A percentile compares a stretch with the other conserved stretches of the same genome.
These are phyloP conservation scores for Acrocephalus kingi DNA, from an alignment of 2,113 vertebrate genomes.

Conservation along the genomic window DNA sequence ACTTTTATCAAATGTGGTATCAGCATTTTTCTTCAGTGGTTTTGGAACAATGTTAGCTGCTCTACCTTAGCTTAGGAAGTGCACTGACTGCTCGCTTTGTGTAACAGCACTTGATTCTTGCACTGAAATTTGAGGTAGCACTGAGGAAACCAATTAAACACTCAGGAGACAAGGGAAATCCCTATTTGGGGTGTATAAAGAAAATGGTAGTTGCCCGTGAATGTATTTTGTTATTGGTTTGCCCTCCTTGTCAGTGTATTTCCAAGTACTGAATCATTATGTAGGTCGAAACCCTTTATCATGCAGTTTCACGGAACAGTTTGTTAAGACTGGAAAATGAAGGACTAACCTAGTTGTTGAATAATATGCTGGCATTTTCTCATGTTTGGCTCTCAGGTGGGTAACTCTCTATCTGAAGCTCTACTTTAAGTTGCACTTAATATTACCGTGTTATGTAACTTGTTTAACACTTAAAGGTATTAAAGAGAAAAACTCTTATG, in stretches of 20 bases:
- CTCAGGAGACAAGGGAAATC: neutral
- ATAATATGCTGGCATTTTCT: neutral
- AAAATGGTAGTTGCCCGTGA: neutral
- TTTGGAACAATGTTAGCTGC: neutral
- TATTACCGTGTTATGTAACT: neutral
- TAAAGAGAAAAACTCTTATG: neutral
- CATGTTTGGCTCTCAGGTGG: neutral
- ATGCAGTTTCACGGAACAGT: neutral
- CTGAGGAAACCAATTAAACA: neutral
- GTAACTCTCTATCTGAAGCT: neutral
- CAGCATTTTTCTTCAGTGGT: neutral
- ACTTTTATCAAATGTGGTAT: slow-evolving; percentile 33
- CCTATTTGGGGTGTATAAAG: neutral
- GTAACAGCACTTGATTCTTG: neutral
- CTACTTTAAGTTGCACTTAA: neutral
- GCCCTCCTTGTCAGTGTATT: neutral
- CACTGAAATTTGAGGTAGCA: neutral
- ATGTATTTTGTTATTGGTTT: neutral
- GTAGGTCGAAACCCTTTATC: neutral
- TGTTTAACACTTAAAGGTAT: neutral
- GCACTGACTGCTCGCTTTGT: neutral
- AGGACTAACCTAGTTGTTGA: neutral
- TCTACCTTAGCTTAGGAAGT: neutral
- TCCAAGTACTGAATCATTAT: neutral
- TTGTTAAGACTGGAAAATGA: neutral